These are phyloP conservation scores for Nomada ferruginata DNA, from an alignment of 2,888 invertebrate genomes.

Conservation along the genomic window DNA sequence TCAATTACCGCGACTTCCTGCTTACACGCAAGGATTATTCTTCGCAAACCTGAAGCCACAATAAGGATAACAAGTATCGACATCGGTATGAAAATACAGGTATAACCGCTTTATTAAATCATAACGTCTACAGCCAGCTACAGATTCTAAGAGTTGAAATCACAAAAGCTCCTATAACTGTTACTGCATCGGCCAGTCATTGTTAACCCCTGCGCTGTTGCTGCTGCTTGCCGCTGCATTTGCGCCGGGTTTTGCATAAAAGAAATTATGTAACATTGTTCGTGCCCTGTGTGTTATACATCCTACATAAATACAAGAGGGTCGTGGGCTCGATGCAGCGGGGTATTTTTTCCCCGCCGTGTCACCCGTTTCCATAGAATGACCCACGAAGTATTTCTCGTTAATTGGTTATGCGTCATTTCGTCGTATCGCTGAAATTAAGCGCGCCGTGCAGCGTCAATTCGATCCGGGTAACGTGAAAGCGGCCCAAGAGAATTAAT, in stretches of 20 bases:
- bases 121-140: neutral
- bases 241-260: neutral
- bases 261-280: slow-evolving; percentile 6
- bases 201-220: neutral
- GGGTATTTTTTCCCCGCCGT: slow-evolving; percentile 10
- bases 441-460: slow-evolving; percentile 36
- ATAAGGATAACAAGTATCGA: neutral
- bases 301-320: slow-evolving; percentile 2
- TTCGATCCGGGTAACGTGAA: slow-evolving; percentile 52
- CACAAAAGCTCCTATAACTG: slow-evolving; percentile 1
- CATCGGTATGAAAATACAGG: neutral
- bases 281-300: neutral
- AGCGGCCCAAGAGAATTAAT: slow-evolving; percentile 60
- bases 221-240: neutral
- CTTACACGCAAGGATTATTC: too few relatives aligned
- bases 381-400: slow-evolving; percentile 31
- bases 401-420: slow-evolving; percentile 64
- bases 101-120: neutral
- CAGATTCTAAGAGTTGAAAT: neutral
- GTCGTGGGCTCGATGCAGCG: neutral
- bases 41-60: neutral
- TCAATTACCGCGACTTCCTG: too few relatives aligned
- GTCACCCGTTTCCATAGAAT: slow-evolving; percentile 30
- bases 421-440: slow-evolving; percentile 45
- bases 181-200: neutral